Evolutionary conservation across 2,113 vertebrate species (phyloP).

Genomic region (Agelaius phoeniceus): DNA sequence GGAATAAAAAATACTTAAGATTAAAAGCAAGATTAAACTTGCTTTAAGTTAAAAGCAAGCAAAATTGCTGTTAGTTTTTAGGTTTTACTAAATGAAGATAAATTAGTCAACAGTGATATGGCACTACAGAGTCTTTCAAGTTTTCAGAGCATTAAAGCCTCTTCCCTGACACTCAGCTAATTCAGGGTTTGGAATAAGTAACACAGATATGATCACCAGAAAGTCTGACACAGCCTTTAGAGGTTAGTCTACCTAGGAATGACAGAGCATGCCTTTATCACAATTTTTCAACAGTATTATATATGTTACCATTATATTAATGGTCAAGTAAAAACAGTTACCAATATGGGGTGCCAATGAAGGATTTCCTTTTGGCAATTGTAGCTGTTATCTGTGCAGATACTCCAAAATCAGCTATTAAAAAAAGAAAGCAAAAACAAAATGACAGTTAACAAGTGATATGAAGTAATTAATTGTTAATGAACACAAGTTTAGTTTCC

Average conservation of each 20-base stretch:
- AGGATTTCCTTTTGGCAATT: conserved; percentile 97
- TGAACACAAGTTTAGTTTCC: neutral
- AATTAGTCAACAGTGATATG: neutral
- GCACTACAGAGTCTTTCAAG: neutral
- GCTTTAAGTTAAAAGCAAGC: neutral
- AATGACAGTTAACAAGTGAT: neutral
- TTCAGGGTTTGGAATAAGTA: neutral
- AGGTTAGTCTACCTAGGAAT: neutral
- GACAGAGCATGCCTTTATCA: neutral
- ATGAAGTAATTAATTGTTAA: neutral
- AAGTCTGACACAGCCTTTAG: neutral
- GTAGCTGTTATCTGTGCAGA: conserved; percentile 99
- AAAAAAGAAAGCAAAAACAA: neutral
- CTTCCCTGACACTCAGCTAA: neutral
- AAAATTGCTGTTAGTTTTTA: neutral
- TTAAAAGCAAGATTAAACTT: no score
- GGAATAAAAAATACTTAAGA: neutral
- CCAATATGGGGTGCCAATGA: conserved; percentile 99
- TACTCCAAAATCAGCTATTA: conserved; percentile 94
- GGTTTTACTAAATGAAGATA: neutral
- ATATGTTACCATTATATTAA: neutral
- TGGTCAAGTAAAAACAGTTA: conserved; percentile 72
- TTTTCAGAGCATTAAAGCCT: neutral
- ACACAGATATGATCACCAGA: neutral
- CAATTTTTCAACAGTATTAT: neutral